phyloP scores from a whole-genome alignment of 1,140 invertebrate species.

The Centruroides vittatus region DNA sequence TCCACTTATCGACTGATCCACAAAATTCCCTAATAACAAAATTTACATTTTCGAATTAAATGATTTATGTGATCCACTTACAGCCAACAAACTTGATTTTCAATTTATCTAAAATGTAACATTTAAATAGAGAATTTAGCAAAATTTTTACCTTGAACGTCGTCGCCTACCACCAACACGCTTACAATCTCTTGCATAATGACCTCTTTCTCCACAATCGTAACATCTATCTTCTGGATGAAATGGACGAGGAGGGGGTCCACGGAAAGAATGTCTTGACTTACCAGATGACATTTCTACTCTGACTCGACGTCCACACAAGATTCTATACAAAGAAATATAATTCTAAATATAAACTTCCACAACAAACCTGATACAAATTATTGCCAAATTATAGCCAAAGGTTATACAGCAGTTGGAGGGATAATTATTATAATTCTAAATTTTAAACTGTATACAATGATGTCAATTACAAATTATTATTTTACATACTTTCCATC shows the following conservation, averaged over 20 bases:
- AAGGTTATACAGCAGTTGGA: background rate
- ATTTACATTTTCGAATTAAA: too few relatives aligned
- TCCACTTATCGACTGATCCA: too few relatives aligned
- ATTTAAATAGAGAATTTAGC: too few relatives aligned
- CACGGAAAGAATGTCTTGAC: constrained; percentile 29
- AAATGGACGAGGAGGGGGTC: constrained; percentile 36
- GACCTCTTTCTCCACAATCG: constrained; percentile 78
- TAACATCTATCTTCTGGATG: constrained; percentile 77
- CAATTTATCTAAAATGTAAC: too few relatives aligned
- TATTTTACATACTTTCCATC: constrained; percentile 44
- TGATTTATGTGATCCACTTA: too few relatives aligned
- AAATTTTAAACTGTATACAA: background rate
- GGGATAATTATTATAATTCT: too few relatives aligned
- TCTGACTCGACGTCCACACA: constrained; percentile 75
- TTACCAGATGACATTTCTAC: constrained; percentile 83
- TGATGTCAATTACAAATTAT: background rate
- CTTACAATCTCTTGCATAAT: constrained; percentile 78
- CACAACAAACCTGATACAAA: too few relatives aligned
- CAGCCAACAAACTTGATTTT: too few relatives aligned
- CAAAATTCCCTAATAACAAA: too few relatives aligned
- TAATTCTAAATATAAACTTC: too few relatives aligned
- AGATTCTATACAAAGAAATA: constrained; percentile 37
- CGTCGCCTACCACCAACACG: constrained; percentile 21
- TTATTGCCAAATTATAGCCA: too few relatives aligned
- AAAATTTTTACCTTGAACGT: background rate